phyloP scores from a whole-genome alignment of 1,140 invertebrate species.

The Coptotermes formosanus region DNA sequence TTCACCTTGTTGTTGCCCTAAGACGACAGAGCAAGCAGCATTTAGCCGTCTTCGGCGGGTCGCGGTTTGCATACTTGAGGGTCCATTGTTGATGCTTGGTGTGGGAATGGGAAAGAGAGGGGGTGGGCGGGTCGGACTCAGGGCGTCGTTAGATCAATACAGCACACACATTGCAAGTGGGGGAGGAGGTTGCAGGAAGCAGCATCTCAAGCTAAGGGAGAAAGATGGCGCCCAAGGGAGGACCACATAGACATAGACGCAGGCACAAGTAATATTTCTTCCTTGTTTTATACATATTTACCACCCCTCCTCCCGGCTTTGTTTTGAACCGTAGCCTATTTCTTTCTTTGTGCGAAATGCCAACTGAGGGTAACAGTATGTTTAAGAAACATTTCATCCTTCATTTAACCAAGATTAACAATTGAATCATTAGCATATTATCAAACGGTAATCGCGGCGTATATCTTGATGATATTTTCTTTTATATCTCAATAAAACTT shows the following conservation, averaged over 20 bases:
- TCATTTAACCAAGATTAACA: no score
- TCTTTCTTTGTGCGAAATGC: neutral
- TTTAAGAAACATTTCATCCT: neutral
- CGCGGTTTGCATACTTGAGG: constrained; percentile 13
- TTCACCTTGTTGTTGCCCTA: neutral
- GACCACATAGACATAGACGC: neutral
- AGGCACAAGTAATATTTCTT: neutral
- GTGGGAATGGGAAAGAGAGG: neutral
- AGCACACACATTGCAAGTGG: constrained; percentile 1
- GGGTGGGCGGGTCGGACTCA: neutral
- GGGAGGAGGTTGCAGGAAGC: neutral
- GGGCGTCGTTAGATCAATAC: constrained; percentile 14
- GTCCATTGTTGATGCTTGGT: constrained; percentile 14
- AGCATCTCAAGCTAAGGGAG: constrained; percentile 9
- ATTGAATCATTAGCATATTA: no score
- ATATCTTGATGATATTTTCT: no score
- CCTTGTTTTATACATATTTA: constrained; percentile 15
- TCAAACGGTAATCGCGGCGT: no score
- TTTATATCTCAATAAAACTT: no score
- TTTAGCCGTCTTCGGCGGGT: neutral
- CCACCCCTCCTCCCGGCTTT: neutral
- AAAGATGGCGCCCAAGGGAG: constrained; percentile 12
- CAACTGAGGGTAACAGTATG: neutral
- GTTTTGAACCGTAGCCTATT: neutral
- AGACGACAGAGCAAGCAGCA: neutral